Conservation (phyloP, 2,113 vertebrate genomes). For the Neodon shergylaensis region DNA sequence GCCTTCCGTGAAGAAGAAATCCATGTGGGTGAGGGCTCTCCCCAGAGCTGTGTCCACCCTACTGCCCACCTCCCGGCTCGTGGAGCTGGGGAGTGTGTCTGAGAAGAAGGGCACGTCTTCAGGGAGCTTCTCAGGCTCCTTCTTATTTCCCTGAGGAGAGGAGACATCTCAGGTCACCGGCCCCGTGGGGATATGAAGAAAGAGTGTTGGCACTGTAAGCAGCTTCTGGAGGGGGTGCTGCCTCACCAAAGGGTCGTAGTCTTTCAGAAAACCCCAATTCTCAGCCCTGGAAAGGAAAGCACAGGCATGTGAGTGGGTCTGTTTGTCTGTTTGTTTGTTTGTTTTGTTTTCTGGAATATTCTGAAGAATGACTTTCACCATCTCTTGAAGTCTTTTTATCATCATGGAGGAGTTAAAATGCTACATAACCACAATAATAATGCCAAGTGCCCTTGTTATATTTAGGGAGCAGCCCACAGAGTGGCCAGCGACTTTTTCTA, state of each 20-base stretch:
- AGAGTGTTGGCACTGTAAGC: neutral
- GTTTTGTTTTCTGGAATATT: neutral
- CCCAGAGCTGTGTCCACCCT: slow-evolving; percentile 87
- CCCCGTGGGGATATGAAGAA: neutral
- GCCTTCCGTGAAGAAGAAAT: slow-evolving; percentile 83
- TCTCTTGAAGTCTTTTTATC: fast-evolving
- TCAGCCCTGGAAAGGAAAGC: slow-evolving; percentile 86
- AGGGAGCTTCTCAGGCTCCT: slow-evolving; percentile 83
- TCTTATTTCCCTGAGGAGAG: slow-evolving; percentile 84
- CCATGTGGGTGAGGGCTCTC: slow-evolving; percentile 85
- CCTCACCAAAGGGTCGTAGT: slow-evolving; percentile 89
- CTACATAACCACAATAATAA: too few species aligned
- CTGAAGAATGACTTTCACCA: neutral
- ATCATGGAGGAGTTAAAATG: neutral
- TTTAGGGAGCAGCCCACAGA: neutral
- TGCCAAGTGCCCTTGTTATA: too few species aligned
- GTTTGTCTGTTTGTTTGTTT: neutral
- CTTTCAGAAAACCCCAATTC: slow-evolving; percentile 91
- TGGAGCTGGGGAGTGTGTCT: slow-evolving; percentile 85
- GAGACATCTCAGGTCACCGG: neutral
- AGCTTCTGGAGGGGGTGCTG: fast-evolving
- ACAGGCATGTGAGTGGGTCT: neutral
- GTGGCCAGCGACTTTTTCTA: neutral
- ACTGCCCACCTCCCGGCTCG: slow-evolving; percentile 86
- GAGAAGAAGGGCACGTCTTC: slow-evolving; percentile 84